These are phyloP conservation scores for Sphaerophoria taeniata DNA, from an alignment of 2,888 invertebrate genomes.

Conservation along the genomic window DNA sequence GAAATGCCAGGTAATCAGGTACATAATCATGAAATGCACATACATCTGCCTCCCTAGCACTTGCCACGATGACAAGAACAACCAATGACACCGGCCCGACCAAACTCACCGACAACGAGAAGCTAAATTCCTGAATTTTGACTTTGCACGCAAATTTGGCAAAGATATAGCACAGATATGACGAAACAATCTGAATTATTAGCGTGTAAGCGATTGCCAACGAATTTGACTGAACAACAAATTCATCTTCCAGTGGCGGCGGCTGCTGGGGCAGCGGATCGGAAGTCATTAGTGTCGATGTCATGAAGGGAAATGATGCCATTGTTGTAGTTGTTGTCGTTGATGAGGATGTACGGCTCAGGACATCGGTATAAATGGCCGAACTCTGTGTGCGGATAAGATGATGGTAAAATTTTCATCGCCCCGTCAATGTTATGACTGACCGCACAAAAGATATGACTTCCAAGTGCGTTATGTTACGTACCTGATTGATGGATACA, in stretches of 20 bases:
- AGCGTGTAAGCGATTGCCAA: conserved; percentile 84
- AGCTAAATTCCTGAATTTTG: conserved; percentile 94
- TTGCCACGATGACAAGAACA: conserved; percentile 87
- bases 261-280: background rate
- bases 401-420: conserved; percentile 12
- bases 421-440: background rate
- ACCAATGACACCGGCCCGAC: conserved; percentile 90
- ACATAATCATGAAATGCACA: conserved; percentile 88
- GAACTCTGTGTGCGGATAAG: conserved; percentile 35
- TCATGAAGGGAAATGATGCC: conserved; percentile 18
- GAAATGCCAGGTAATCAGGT: conserved; percentile 94
- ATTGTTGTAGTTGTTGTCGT: background rate
- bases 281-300: conserved; percentile 45
- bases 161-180: conserved; percentile 87
- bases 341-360: background rate
- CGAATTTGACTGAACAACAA: conserved; percentile 77
- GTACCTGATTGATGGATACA: conserved; percentile 85
- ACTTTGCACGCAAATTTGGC: conserved; percentile 94
- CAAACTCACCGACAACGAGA: conserved; percentile 91
- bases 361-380: conserved; percentile 53
- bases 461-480: background rate
- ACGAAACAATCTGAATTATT: conserved; percentile 86
- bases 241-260: conserved; percentile 64
- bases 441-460: conserved; percentile 36
- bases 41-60: conserved; percentile 86